phyloP scores from a whole-genome alignment of 2,113 vertebrate species.

The Lutjanus erythropterus region DNA sequence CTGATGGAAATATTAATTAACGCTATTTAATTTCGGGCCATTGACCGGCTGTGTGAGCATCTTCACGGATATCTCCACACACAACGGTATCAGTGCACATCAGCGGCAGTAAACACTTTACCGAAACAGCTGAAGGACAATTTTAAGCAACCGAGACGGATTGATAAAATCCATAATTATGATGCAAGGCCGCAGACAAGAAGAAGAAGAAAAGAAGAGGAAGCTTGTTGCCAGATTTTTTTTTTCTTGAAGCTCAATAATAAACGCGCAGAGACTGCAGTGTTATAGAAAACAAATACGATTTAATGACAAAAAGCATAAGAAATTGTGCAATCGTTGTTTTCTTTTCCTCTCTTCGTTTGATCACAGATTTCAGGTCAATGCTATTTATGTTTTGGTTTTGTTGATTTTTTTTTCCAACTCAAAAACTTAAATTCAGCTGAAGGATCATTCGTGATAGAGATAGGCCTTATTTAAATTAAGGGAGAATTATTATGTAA shows the following conservation, averaged over 20 bases:
- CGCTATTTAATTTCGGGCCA: constrained; percentile 5
- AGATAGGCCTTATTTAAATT: constrained; percentile 36
- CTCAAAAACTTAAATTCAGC: constrained; percentile 73
- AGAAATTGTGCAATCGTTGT: constrained; percentile 95
- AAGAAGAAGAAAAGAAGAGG: not conserved
- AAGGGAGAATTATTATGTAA: not conserved
- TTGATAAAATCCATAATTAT: constrained; percentile 58
- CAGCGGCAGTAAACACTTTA: constrained; percentile 46
- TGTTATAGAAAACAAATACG: constrained; percentile 85
- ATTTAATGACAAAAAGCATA: constrained; percentile 98
- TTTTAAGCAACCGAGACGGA: constrained; percentile 55
- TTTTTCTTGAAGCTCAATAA: constrained; percentile 57
- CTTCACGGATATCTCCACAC: constrained; percentile 23
- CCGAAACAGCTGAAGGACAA: constrained; percentile 58
- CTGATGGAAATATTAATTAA: constrained; percentile 34
- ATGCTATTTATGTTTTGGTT: constrained; percentile 75
- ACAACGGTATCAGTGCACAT: constrained; percentile 31
- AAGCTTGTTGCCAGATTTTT: constrained; percentile 13
- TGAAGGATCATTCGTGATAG: constrained; percentile 52
- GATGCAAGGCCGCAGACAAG: constrained; percentile 37
- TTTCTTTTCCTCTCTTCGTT: constrained; percentile 83
- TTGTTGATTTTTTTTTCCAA: constrained; percentile 32
- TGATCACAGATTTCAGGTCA: constrained; percentile 85
- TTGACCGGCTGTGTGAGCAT: constrained; percentile 23
- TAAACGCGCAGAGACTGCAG: constrained; percentile 69